Conservation (phyloP, 2,888 invertebrate species). For the Noctua janthina region DNA sequence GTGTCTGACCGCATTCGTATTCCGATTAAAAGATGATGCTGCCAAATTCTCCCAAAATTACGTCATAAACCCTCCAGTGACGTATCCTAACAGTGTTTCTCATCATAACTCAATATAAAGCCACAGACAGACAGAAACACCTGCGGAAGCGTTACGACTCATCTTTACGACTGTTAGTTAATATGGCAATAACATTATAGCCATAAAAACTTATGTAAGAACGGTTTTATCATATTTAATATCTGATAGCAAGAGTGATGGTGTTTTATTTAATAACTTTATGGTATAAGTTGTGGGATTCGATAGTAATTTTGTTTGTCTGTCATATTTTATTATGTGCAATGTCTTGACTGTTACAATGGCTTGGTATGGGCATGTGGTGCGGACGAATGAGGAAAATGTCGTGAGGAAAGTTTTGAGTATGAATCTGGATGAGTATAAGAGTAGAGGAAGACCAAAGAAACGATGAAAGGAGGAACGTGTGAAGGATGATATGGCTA, state of each 20-base stretch:
- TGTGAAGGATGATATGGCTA: no score
- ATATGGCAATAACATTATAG: constrained; percentile 51
- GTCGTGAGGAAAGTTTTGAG: background rate
- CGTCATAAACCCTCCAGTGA: background rate
- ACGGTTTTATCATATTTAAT: constrained; percentile 33
- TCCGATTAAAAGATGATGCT: background rate
- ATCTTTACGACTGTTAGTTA: constrained; percentile 52
- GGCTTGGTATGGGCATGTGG: background rate
- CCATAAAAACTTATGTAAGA: constrained; percentile 53
- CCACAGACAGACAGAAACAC: constrained; percentile 44
- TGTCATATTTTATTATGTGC: background rate
- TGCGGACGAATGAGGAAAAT: background rate
- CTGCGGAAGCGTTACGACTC: constrained; percentile 52
- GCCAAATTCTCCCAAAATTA: background rate
- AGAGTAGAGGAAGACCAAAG: background rate
- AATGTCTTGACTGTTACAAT: background rate
- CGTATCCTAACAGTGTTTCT: constrained; percentile 41
- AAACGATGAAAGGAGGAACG: no score
- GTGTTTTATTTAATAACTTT: constrained; percentile 4
- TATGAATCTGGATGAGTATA: background rate
- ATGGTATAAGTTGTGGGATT: background rate
- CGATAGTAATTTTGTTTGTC: background rate
- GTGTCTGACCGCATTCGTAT: background rate
- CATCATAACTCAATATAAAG: constrained; percentile 34
- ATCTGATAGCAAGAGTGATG: background rate